Evolutionary conservation across 2,888 invertebrate genomes (phyloP).

Genomic region (Monochamus alternatus): DNA sequence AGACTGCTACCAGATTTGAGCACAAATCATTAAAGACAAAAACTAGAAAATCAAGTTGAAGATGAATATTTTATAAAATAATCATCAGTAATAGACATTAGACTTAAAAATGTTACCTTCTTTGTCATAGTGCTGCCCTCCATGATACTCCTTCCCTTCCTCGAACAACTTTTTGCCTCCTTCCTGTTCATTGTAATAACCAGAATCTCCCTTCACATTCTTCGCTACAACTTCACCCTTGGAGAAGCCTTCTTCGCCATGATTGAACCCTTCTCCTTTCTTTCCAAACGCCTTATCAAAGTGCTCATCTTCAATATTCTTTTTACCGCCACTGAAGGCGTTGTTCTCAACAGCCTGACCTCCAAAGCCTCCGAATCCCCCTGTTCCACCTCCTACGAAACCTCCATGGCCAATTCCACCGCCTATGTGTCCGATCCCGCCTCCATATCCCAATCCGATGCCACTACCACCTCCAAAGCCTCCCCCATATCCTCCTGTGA

Average conservation of each 20-base stretch:
- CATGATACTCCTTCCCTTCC: constrained; percentile 76
- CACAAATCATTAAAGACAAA: too few relatives aligned
- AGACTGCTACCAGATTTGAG: too few relatives aligned
- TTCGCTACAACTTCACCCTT: constrained; percentile 72
- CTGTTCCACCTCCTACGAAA: constrained; percentile 66
- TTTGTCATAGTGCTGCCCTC: constrained; percentile 74
- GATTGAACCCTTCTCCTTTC: constrained; percentile 73
- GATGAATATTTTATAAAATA: too few relatives aligned
- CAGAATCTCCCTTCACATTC: constrained; percentile 70
- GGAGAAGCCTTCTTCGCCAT: constrained; percentile 75
- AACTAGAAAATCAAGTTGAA: too few relatives aligned
- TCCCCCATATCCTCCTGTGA: constrained; percentile 14
- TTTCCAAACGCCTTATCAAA: constrained; percentile 73
- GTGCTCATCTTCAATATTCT: constrained; percentile 73
- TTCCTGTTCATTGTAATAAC: constrained; percentile 74
- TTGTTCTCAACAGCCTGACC: constrained; percentile 73
- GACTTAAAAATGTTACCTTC: constrained; percentile 69
- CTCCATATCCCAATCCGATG: constrained; percentile 21
- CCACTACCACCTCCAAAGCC: constrained; percentile 59
- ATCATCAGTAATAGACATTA: too few relatives aligned
- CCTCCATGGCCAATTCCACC: constrained; percentile 64
- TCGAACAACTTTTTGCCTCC: constrained; percentile 75
- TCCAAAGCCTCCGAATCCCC: constrained; percentile 51
- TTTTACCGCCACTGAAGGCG: constrained; percentile 74
- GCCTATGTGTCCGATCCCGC: neutral